A percentile compares a stretch with the other conserved stretches of the same genome.
phyloP scores from a whole-genome alignment of 1,140 invertebrate species.

The Rhyzopertha dominica region DNA sequence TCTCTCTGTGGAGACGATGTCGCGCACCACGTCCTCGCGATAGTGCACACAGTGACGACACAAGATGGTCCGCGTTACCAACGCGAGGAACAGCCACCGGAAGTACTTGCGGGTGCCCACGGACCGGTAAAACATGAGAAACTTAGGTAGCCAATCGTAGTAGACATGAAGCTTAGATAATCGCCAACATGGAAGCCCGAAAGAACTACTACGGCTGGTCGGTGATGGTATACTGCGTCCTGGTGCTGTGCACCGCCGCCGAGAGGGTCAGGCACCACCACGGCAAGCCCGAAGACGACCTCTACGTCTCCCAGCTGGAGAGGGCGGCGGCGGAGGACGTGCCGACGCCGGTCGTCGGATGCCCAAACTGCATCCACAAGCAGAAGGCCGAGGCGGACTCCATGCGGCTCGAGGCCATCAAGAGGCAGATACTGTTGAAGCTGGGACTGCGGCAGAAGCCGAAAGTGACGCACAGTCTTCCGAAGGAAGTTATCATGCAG shows the following conservation, averaged over 20 bases:
- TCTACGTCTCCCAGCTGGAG: constrained; percentile 26
- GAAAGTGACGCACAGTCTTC: constrained; percentile 63
- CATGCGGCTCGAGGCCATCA: constrained; percentile 67
- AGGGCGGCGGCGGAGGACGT: constrained; percentile 23
- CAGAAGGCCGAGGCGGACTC: constrained; percentile 50
- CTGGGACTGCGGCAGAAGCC: constrained; percentile 63
- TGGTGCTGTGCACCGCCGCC: constrained; percentile 9
- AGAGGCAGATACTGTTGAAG: constrained; percentile 70
- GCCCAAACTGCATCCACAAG: constrained; percentile 42
- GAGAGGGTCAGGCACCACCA: constrained; percentile 32
- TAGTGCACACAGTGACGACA: neutral
- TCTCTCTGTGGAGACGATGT: neutral
- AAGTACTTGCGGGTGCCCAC: neutral
- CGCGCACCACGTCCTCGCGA: neutral
- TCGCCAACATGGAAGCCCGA: constrained; percentile 28
- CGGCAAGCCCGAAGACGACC: constrained; percentile 19
- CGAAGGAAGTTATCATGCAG: constrained; percentile 62
- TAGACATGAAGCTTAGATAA: constrained; percentile 1
- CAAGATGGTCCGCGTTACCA: neutral
- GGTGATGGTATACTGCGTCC: neutral
- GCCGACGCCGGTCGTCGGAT: constrained; percentile 24
- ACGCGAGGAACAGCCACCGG: constrained; percentile 7
- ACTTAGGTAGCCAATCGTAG: constrained; percentile 1
- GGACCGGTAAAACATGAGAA: neutral
- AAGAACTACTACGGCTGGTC: constrained; percentile 30